These are phyloP conservation scores for Botia almorhae DNA, from an alignment of 2,797 vertebrate genomes.

Conservation along the genomic window DNA sequence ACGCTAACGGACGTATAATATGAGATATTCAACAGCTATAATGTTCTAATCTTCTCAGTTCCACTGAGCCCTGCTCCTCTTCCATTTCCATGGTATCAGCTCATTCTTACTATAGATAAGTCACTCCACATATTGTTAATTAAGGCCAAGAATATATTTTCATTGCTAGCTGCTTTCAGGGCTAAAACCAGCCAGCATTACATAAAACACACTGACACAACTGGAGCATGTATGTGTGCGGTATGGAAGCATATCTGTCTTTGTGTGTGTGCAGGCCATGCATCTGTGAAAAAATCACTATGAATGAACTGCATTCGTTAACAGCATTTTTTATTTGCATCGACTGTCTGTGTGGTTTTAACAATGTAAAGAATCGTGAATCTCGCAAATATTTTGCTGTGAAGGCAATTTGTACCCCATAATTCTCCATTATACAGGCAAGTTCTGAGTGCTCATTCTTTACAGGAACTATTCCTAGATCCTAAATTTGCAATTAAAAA, in stretches of 20 bases:
- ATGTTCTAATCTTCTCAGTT: conserved; percentile 42
- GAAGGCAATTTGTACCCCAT: too few species aligned
- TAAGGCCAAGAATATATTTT: conserved; percentile 58
- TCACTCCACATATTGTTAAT: conserved; percentile 56
- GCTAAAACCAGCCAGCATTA: conserved; percentile 38
- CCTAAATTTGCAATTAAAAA: too few species aligned
- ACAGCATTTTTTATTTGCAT: background rate
- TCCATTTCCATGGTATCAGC: conserved; percentile 69
- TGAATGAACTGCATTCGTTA: background rate
- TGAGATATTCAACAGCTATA: conserved; percentile 60
- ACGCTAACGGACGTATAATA: conserved; percentile 40
- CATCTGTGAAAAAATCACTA: background rate
- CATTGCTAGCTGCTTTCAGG: conserved; percentile 42
- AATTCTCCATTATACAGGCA: too few species aligned
- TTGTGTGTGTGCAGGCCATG: conserved; percentile 31
- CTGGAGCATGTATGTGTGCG: conserved; percentile 23
- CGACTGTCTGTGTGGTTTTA: background rate
- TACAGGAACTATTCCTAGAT: too few species aligned
- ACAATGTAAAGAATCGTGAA: too few species aligned
- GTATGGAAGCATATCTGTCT: conserved; percentile 6
- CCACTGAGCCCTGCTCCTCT: conserved; percentile 50
- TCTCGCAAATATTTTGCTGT: too few species aligned
- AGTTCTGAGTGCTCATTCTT: too few species aligned
- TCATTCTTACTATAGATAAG: conserved; percentile 62
- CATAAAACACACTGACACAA: conserved; percentile 49